A percentile compares a stretch with the other conserved stretches of the same genome.
These are phyloP conservation scores for Pammene fasciana DNA, from an alignment of 2,888 invertebrate species.

Conservation along the genomic window DNA sequence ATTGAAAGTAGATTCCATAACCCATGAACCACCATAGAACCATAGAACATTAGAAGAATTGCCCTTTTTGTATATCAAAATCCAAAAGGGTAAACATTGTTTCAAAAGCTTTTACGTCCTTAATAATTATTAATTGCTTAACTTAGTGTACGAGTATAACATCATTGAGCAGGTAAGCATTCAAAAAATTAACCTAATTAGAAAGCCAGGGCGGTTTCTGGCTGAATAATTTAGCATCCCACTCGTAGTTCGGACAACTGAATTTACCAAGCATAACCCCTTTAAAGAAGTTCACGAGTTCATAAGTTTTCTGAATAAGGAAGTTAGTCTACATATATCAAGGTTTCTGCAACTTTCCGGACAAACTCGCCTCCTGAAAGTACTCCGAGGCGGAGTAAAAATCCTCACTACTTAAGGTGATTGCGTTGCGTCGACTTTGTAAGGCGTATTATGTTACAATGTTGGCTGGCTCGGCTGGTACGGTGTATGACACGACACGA, in stretches of 20 bases:
- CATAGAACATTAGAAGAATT: too few species aligned
- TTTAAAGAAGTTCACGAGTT: not conserved
- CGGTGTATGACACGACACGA: constrained; percentile 14
- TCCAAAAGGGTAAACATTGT: too few species aligned
- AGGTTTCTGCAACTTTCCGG: not conserved
- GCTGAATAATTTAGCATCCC: too few species aligned
- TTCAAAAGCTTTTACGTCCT: too few species aligned
- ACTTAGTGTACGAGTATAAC: too few species aligned
- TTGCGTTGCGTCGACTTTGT: constrained; percentile 33
- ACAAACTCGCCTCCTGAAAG: constrained; percentile 4
- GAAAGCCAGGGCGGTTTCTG: too few species aligned
- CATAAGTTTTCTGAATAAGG: not conserved
- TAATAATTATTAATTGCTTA: too few species aligned
- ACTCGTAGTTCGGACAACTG: not conserved
- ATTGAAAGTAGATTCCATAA: too few species aligned
- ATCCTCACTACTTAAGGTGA: constrained; percentile 36
- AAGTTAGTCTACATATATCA: not conserved
- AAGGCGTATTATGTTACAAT: constrained; percentile 25
- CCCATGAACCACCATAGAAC: too few species aligned
- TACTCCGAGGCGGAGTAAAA: constrained; percentile 5
- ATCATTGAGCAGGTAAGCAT: too few species aligned
- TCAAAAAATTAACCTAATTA: too few species aligned
- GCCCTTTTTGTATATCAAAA: too few species aligned
- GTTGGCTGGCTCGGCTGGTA: constrained; percentile 28
- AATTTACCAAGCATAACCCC: not conserved